phyloP scores from a whole-genome alignment of 1,140 invertebrate genomes.

The Oreohelix idahoensis region DNA sequence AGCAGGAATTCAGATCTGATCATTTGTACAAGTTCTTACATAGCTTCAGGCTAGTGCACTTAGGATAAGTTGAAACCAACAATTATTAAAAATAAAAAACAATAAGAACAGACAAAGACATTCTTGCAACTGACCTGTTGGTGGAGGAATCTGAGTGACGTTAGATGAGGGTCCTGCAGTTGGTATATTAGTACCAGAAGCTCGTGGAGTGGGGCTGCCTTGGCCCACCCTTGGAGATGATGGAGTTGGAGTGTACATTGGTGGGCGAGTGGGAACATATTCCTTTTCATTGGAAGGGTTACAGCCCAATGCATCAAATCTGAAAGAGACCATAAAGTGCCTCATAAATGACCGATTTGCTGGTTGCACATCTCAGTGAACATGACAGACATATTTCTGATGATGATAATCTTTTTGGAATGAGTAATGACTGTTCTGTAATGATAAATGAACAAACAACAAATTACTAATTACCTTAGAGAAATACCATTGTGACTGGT shows the following conservation, averaged over 20 bases:
- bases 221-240: neutral
- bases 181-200: neutral
- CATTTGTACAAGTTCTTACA: no score
- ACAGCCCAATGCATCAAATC: constrained; percentile 26
- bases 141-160: neutral
- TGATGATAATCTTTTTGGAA: no score
- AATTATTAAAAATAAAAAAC: no score
- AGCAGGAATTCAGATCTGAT: no score
- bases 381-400: neutral
- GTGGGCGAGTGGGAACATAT: neutral
- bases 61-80: no score
- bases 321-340: neutral
- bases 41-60: no score
- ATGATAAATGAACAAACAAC: no score
- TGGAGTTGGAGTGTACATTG: neutral
- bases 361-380: no score
- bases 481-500: constrained; percentile 1
- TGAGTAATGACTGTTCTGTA: no score
- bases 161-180: no score
- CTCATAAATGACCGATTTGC: no score
- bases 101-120: neutral
- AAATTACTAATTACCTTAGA: neutral
- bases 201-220: neutral
- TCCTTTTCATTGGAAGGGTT: neutral
- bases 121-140: neutral